phyloP scores from a whole-genome alignment of 1,140 invertebrate genomes.

The Aphidius ervi region DNA sequence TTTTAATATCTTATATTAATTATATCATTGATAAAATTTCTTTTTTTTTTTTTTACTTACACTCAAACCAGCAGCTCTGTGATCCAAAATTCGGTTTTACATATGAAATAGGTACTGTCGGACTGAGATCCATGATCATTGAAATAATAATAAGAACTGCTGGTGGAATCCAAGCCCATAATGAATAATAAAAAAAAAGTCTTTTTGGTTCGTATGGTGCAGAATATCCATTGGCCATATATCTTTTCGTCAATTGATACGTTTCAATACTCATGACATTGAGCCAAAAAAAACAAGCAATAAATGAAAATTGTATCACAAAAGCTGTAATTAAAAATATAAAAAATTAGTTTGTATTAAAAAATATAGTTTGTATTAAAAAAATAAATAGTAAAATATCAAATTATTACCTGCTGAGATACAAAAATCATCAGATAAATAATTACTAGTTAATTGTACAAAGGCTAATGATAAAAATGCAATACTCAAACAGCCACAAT shows the following conservation, averaged over 20 bases:
- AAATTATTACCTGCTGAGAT: constrained; percentile 42
- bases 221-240: constrained; percentile 29
- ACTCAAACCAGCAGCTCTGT: constrained; percentile 53
- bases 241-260: constrained; percentile 49
- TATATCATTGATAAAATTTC: neutral
- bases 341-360: neutral
- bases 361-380: no score
- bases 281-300: constrained; percentile 78
- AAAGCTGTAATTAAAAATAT: constrained; percentile 49
- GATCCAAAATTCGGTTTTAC: constrained; percentile 51
- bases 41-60: constrained; percentile 39
- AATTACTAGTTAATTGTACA: constrained; percentile 43
- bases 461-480: constrained; percentile 50
- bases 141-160: constrained; percentile 47
- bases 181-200: constrained; percentile 58
- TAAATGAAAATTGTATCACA: constrained; percentile 69
- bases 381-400: constrained; percentile 7
- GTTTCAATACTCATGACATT: constrained; percentile 70
- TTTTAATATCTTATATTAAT: no score
- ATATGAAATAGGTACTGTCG: constrained; percentile 48
- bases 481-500: constrained; percentile 49
- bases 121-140: constrained; percentile 47
- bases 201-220: constrained; percentile 33
- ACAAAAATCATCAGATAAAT: constrained; percentile 40
- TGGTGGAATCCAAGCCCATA: constrained; percentile 59